These are phyloP conservation scores for Anthophora plumipes DNA, from an alignment of 2,888 invertebrate genomes.

Conservation along the genomic window DNA sequence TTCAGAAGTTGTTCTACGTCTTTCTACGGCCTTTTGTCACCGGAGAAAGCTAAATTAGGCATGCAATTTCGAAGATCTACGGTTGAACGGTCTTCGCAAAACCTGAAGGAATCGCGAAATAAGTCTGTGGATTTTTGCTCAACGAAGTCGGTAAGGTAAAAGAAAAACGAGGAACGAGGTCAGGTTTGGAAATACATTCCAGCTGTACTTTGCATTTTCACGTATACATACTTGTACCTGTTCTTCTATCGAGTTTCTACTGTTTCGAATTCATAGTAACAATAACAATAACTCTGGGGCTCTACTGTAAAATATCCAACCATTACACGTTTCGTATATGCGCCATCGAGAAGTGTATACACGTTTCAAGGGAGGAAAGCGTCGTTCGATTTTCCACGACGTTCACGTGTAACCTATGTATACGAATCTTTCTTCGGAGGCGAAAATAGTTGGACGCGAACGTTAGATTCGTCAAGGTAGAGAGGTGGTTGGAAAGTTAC, in stretches of 20 bases:
- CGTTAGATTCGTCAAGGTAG: conserved; percentile 23
- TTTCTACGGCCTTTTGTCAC: not conserved
- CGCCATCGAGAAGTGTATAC: not conserved
- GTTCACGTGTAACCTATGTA: not conserved
- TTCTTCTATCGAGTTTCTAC: too few relatives aligned
- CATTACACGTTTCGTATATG: conserved; percentile 21
- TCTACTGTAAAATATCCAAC: not conserved
- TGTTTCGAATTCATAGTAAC: too few relatives aligned
- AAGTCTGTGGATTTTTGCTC: too few relatives aligned
- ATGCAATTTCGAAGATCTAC: not conserved
- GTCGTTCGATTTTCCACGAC: conserved; percentile 17
- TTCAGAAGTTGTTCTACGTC: not conserved
- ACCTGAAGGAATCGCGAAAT: too few relatives aligned
- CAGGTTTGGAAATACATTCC: too few relatives aligned
- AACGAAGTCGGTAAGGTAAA: too few relatives aligned
- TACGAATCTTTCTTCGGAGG: not conserved
- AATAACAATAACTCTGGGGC: too few relatives aligned
- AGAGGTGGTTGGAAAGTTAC: conserved; percentile 26
- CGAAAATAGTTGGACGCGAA: conserved; percentile 27
- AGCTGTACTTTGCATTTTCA: too few relatives aligned
- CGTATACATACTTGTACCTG: too few relatives aligned
- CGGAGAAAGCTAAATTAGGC: not conserved
- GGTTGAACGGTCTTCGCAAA: not conserved
- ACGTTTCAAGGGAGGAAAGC: not conserved
- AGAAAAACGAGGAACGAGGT: too few relatives aligned